Percentiles rank a stretch among this genome's conserved stretches.
Evolutionary conservation across 30 jellyfish, hydroid and myxozoan genomes (phyloP).

Genomic region (Chironex yamaguchii): DNA sequence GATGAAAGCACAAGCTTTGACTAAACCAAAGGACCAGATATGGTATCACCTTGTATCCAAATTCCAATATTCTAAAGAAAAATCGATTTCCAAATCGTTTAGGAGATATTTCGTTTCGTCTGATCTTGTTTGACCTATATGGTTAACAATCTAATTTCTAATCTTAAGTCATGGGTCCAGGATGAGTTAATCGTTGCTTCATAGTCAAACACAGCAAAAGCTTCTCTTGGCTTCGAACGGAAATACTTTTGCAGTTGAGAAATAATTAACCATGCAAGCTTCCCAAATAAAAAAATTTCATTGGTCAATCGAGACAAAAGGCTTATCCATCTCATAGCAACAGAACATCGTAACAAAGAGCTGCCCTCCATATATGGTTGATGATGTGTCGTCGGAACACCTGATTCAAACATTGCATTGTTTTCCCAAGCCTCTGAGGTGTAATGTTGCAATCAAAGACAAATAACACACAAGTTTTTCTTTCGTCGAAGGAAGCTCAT

Average conservation of each 20-base stretch:
- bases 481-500: not conserved
- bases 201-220: not conserved
- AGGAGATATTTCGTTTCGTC: too few relatives aligned
- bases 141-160: not conserved
- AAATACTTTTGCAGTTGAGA: not conserved
- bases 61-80: slow-evolving; percentile 47
- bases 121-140: not conserved
- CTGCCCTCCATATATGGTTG: slow-evolving; percentile 83
- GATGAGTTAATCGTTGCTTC: not conserved
- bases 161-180: not conserved
- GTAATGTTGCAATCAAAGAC: not conserved
- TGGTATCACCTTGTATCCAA: too few relatives aligned
- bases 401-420: not conserved
- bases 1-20: too few relatives aligned
- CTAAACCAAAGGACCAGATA: too few relatives aligned
- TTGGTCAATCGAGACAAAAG: not conserved
- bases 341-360: not conserved
- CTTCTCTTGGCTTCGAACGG: not conserved
- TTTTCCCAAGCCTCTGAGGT: not conserved
- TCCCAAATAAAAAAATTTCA: not conserved
- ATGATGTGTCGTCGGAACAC: slow-evolving; percentile 87
- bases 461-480: not conserved
- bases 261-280: not conserved
- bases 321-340: not conserved
- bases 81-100: too few relatives aligned